Conservation (phyloP, 2,113 vertebrate species). For the Tachysurus fulvidraco region DNA sequence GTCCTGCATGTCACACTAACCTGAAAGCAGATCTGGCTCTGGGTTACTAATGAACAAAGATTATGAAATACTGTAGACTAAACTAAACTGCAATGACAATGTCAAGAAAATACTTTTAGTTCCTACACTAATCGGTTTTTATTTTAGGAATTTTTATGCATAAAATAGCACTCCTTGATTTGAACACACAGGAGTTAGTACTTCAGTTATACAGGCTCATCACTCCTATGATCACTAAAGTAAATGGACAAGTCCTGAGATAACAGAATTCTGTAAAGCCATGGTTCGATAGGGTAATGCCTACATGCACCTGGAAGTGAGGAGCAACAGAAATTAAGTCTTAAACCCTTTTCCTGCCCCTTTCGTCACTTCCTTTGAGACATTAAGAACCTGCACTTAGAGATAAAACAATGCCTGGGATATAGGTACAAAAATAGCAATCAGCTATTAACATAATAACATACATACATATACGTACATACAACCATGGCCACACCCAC, state of each 20-base stretch:
- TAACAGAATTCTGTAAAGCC: not conserved
- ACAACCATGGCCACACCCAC: conserved; percentile 14
- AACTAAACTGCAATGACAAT: no score
- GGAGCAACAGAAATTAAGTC: not conserved
- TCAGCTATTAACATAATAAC: conserved; percentile 16
- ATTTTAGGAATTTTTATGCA: not conserved
- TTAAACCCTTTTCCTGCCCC: conserved; percentile 31
- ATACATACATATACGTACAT: conserved; percentile 39
- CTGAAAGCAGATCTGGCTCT: not conserved
- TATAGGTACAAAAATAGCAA: conserved; percentile 61
- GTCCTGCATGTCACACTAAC: not conserved
- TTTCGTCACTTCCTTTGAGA: conserved; percentile 60
- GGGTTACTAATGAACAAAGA: not conserved
- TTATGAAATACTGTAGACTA: not conserved
- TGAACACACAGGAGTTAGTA: not conserved
- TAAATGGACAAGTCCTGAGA: conserved; percentile 11
- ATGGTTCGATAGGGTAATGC: not conserved
- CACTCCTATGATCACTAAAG: not conserved
- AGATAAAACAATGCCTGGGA: conserved; percentile 63
- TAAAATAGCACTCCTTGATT: not conserved
- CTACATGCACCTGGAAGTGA: not conserved
- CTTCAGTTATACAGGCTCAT: not conserved
- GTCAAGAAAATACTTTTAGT: not conserved
- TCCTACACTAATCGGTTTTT: no score
- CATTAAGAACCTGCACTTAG: conserved; percentile 69